A percentile compares a stretch with the other conserved stretches of the same genome.
Conservation (phyloP, 2,113 vertebrate genomes). For the Dipodomys ordii region DNA sequence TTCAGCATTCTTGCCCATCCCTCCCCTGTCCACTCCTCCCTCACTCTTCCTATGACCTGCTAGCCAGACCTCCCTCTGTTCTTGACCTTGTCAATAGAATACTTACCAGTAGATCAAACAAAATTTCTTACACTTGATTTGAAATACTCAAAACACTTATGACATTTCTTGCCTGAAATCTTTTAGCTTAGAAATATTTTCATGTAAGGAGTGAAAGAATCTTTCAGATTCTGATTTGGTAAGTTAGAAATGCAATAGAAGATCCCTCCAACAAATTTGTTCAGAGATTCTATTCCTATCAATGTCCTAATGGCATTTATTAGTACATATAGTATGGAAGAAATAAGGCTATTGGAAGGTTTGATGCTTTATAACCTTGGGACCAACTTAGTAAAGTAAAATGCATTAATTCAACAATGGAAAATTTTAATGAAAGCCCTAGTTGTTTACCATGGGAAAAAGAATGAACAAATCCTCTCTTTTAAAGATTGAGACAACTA, state of each 20-base stretch:
- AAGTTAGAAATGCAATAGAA: background rate
- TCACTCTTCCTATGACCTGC: slow-evolving; percentile 46
- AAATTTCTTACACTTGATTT: slow-evolving; percentile 84
- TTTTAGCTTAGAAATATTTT: slow-evolving; percentile 49
- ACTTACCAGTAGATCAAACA: slow-evolving; percentile 82
- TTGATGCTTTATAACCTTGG: slow-evolving; percentile 63
- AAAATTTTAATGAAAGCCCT: slow-evolving; percentile 57
- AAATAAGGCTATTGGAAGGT: slow-evolving; percentile 72
- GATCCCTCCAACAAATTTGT: background rate
- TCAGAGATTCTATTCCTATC: slow-evolving; percentile 52
- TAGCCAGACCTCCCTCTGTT: slow-evolving; percentile 82
- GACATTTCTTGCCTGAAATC: slow-evolving; percentile 75
- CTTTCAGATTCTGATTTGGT: slow-evolving; percentile 31
- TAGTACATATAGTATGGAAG: slow-evolving; percentile 44
- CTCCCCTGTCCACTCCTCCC: no score
- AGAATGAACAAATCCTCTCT: slow-evolving; percentile 73
- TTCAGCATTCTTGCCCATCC: no score
- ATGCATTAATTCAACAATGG: slow-evolving; percentile 72
- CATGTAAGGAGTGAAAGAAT: slow-evolving; percentile 28
- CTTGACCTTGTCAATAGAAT: slow-evolving; percentile 85
- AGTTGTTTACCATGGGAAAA: slow-evolving; percentile 62
- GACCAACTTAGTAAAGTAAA: slow-evolving; percentile 73
- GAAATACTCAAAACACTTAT: slow-evolving; percentile 79
- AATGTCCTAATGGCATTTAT: background rate
- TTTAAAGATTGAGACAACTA: slow-evolving; percentile 71